Percentiles rank a stretch among this genome's conserved stretches.
Conservation (phyloP, 2,888 invertebrate genomes). For the Torymus texanus region DNA sequence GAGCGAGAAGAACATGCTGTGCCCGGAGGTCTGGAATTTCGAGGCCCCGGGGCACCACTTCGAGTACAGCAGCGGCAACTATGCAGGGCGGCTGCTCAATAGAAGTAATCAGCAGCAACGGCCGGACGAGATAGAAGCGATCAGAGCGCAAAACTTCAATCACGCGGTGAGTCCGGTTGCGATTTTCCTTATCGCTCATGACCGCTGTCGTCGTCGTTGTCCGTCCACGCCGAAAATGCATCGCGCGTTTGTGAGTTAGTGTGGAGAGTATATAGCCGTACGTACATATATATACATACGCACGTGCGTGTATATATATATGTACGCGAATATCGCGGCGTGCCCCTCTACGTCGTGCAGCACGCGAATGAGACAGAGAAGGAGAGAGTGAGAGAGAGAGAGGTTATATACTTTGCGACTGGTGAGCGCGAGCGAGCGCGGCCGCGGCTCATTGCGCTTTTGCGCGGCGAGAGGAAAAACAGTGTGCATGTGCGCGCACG, state of each 20-base stretch:
- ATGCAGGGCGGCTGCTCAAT: slow-evolving; percentile 23
- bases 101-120: background rate
- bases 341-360: too few relatives aligned
- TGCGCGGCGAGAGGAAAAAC: slow-evolving; percentile 14
- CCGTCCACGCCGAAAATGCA: background rate
- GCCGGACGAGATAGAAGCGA: slow-evolving; percentile 61
- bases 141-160: slow-evolving; percentile 76
- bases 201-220: background rate
- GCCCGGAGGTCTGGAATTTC: slow-evolving; percentile 79
- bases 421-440: slow-evolving; percentile 8
- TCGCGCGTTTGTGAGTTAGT: background rate
- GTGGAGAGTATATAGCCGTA: too few relatives aligned
- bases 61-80: slow-evolving; percentile 67
- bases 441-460: slow-evolving; percentile 48
- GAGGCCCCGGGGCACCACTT: slow-evolving; percentile 74
- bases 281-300: too few relatives aligned
- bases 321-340: too few relatives aligned
- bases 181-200: background rate
- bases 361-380: too few relatives aligned
- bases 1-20: slow-evolving; percentile 75
- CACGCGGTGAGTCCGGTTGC: slow-evolving; percentile 74
- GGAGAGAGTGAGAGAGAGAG: too few relatives aligned
- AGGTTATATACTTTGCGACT: background rate
- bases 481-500: too few relatives aligned
- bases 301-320: too few relatives aligned